Conservation (phyloP, 1,140 invertebrate species). For the Drosophila pectinifera region DNA sequence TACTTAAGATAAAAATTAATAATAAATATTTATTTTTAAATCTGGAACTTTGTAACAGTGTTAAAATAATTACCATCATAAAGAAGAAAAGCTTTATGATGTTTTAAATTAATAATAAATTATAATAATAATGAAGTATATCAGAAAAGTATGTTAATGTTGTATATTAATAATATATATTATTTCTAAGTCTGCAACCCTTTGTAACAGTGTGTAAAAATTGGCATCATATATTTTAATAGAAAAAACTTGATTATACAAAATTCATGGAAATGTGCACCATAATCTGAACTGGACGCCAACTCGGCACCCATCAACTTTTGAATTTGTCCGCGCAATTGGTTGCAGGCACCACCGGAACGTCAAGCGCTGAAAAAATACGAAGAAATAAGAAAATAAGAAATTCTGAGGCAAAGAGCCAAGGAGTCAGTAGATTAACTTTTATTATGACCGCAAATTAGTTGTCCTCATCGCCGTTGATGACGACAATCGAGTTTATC, state of each 20-base stretch:
- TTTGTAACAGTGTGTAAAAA: conserved; percentile 1
- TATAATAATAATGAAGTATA: no score
- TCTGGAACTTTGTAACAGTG: neutral
- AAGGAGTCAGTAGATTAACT: conserved; percentile 84
- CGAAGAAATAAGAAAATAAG: conserved; percentile 22
- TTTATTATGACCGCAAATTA: conserved; percentile 85
- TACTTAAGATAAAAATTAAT: no score
- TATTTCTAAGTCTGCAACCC: neutral
- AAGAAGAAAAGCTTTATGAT: no score
- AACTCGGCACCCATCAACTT: conserved; percentile 6
- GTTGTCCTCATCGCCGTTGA: conserved; percentile 82
- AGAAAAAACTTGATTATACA: conserved; percentile 19
- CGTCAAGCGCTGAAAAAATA: neutral
- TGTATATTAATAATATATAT: no score
- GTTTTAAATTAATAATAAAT: no score
- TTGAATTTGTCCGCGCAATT: conserved; percentile 59
- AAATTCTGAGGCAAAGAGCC: conserved; percentile 37
- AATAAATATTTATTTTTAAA: neutral
- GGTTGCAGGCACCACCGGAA: conserved; percentile 42
- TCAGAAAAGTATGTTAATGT: no score
- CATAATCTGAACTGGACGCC: conserved; percentile 1
- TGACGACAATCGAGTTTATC: conserved; percentile 75
- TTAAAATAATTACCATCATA: conserved; percentile 8
- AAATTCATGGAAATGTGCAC: conserved; percentile 5
- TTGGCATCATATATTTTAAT: conserved; percentile 16